Evolutionary conservation across 2,888 invertebrate genomes (phyloP), one percentile per base, ranked within the genome.

Genomic region (Corythucha ciliata): DNA sequence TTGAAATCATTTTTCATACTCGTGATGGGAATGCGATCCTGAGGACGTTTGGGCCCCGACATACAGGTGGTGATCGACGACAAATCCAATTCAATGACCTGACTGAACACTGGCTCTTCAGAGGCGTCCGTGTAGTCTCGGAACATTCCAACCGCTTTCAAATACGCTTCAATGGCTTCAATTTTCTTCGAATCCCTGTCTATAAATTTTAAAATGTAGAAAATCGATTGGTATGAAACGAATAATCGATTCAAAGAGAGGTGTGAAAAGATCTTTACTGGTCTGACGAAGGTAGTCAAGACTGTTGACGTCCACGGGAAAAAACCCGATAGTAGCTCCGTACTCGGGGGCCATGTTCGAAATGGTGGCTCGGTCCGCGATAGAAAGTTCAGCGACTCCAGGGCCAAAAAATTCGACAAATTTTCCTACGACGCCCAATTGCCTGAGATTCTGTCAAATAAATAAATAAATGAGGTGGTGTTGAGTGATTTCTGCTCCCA

Each of bases 341-440:
- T 96, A 97, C 69, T 92, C 91, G 0, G 97, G 97, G 65, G 93
- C 94, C 97, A 98, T 97, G 72, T 98, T 98, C 59, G 93, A 88
- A 48, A 98, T 91, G 0, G 97, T 98, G 1, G 97, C 94, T 37
- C 97, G 74, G 72, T 98, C 97, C 0, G 97, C 96, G 55, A 98
- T 91, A 49, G 91, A 91, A 4, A 98, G 71, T 50, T 85, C 83
- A 0, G 79, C 69, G 3, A 96, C 91, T 2, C 97, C 97, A 0
- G 91, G 83, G 0, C 97, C 97, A 69, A 86, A 98, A 72, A 98
- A 98, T 72, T 98, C 97, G 4, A 98, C 97, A 72, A 98, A 97
- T 66, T 97, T 96, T 3, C 94, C 94, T 47, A 97, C 97, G 6
- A 97, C 97, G 32, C 97, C 97, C 41, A 94, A 68, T 61, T 90